These are phyloP conservation scores for Eledona agricola DNA, from an alignment of 2,888 invertebrate genomes.

Conservation along the genomic window DNA sequence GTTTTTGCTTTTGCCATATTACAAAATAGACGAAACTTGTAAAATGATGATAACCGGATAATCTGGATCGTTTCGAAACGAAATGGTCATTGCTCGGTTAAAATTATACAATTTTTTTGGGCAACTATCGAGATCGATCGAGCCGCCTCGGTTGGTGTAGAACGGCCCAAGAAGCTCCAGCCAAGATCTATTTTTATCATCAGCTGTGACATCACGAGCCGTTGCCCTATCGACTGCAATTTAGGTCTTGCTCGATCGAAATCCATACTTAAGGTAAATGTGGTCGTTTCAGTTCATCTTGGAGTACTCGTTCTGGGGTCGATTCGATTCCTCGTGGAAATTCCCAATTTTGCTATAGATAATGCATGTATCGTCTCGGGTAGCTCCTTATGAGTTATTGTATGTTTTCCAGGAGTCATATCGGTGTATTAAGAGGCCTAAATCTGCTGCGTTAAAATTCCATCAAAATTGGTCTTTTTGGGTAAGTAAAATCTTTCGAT, in stretches of 20 bases:
- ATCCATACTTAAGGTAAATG: no score
- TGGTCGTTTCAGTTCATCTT: no score
- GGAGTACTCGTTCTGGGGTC: no score
- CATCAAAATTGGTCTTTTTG: slow-evolving; percentile 23
- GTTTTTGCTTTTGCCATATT: slow-evolving; percentile 7
- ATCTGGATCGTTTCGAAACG: no score
- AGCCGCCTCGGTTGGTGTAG: no score
- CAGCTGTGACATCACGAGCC: slow-evolving; percentile 10
- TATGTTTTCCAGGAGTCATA: slow-evolving; percentile 35
- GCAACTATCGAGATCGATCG: no score
- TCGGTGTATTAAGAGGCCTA: slow-evolving; percentile 27
- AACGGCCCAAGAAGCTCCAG: slow-evolving; percentile 17
- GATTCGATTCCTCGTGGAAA: no score
- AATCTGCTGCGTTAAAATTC: slow-evolving; percentile 24
- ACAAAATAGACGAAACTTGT: slow-evolving; percentile 7
- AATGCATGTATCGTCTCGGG: slow-evolving; percentile 24
- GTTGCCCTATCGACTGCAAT: slow-evolving; percentile 11
- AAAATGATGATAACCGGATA: slow-evolving; percentile 8
- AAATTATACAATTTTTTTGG: no score
- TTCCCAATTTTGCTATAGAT: not conserved
- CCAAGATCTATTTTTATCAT: slow-evolving; percentile 19
- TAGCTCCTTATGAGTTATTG: slow-evolving; percentile 36
- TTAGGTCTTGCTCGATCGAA: no score
- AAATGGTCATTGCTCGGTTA: no score
- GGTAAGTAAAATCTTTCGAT: slow-evolving; percentile 34